A percentile compares a stretch with the other conserved stretches of the same genome.
phyloP scores from a whole-genome alignment of 2,113 vertebrate genomes.

The Myxocyprinus asiaticus region DNA sequence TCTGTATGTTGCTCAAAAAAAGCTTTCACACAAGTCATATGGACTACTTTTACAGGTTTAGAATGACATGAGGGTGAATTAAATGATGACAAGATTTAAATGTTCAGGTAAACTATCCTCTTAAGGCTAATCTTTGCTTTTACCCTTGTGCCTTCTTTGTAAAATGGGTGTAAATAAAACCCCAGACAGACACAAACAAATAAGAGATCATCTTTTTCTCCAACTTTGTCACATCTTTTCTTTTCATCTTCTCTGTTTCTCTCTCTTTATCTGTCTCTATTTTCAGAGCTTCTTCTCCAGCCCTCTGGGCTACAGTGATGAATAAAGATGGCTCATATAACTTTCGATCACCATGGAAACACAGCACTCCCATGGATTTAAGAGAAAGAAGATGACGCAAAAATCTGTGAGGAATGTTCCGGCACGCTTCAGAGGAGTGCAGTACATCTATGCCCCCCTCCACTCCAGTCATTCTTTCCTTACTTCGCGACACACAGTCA shows the following conservation, averaged over 20 bases:
- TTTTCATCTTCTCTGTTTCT: too few species aligned
- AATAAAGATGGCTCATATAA: constrained; percentile 58
- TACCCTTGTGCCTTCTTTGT: not conserved
- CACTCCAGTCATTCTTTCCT: not conserved
- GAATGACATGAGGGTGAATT: too few species aligned
- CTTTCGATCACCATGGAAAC: constrained; percentile 59
- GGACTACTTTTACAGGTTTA: too few species aligned
- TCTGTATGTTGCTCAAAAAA: too few species aligned
- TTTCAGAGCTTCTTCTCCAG: constrained; percentile 11
- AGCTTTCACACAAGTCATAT: too few species aligned
- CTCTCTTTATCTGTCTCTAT: constrained; percentile 5
- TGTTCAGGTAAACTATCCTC: not conserved
- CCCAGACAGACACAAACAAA: constrained; percentile 2
- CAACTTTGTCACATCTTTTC: not conserved
- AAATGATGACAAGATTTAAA: too few species aligned
- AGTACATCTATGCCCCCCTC: constrained; percentile 41
- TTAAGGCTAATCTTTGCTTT: not conserved
- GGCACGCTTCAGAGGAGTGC: constrained; percentile 40
- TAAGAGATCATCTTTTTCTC: constrained; percentile 14
- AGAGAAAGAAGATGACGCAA: constrained; percentile 45
- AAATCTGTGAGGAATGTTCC: constrained; percentile 51
- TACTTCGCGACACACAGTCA: not conserved
- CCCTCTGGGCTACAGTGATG: constrained; percentile 38
- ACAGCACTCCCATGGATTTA: constrained; percentile 40
- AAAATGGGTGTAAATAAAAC: not conserved